Percentiles rank a stretch among this genome's conserved stretches.
phyloP scores from a whole-genome alignment of 2,888 invertebrate genomes.

The Lamellibrachia satsuma region DNA sequence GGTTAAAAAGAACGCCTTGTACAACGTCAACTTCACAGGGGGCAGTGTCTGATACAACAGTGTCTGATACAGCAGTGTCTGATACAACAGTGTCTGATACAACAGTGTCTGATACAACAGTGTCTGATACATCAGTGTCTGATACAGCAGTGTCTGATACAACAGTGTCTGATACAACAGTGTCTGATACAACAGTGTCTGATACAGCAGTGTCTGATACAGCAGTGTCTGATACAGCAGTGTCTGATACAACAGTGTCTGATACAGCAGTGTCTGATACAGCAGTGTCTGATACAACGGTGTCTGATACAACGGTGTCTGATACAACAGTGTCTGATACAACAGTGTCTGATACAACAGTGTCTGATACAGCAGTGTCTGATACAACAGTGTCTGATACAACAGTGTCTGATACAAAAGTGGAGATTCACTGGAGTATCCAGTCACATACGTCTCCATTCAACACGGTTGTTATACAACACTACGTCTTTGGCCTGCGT shows the following conservation, averaged over 20 bases:
- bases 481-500: slow-evolving; percentile 32
- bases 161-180: no score
- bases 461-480: slow-evolving; percentile 25
- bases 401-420: neutral
- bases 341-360: slow-evolving; percentile 9
- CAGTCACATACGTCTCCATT: neutral
- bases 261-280: no score
- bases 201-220: slow-evolving; percentile 22
- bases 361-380: no score
- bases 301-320: slow-evolving; percentile 14
- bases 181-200: slow-evolving; percentile 8
- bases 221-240: slow-evolving; percentile 20
- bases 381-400: slow-evolving; percentile 14
- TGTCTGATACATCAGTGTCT: no score
- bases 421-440: slow-evolving; percentile 21
- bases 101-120: slow-evolving; percentile 9
- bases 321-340: slow-evolving; percentile 14
- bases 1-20: no score
- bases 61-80: no score
- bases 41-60: slow-evolving; percentile 9
- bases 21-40: no score
- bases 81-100: slow-evolving; percentile 14
- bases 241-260: slow-evolving; percentile 8
- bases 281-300: slow-evolving; percentile 21
- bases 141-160: slow-evolving; percentile 22